Evolutionary conservation across 2,888 invertebrate species (phyloP).

Genomic region (Sarcophaga subvicina): DNA sequence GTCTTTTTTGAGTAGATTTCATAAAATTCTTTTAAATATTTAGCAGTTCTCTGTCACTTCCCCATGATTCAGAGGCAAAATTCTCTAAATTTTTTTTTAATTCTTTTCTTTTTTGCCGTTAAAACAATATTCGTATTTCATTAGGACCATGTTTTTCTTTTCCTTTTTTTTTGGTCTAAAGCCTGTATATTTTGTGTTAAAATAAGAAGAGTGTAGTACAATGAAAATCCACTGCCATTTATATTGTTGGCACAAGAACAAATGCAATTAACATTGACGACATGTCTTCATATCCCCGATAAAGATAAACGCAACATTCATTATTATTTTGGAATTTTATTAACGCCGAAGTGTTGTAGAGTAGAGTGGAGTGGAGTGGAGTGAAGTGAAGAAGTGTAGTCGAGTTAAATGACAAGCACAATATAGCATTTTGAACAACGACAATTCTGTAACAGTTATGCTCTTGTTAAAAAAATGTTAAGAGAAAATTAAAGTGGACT

Average conservation of each 20-base stretch:
- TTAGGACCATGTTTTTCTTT: no score
- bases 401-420: background rate
- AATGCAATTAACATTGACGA: constrained; percentile 44
- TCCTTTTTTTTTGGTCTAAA: background rate
- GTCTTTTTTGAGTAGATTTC: no score
- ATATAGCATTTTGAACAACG: background rate
- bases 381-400: background rate
- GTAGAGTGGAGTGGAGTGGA: background rate
- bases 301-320: constrained; percentile 14
- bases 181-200: background rate
- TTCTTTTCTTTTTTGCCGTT: no score
- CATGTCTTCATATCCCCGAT: constrained; percentile 20
- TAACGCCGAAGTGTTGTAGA: background rate
- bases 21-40: no score
- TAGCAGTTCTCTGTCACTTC: no score
- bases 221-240: constrained; percentile 39
- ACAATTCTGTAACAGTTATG: constrained; percentile 8
- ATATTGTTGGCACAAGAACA: constrained; percentile 44
- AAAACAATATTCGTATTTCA: no score
- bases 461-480: background rate
- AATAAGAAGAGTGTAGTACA: background rate
- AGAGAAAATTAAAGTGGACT: background rate
- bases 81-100: no score
- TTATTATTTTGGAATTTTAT: constrained; percentile 25
- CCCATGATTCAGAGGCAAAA: no score